Percentiles rank a stretch among this genome's conserved stretches.
Conservation (phyloP, 2,113 vertebrate species). For the Labrus mixtus region DNA sequence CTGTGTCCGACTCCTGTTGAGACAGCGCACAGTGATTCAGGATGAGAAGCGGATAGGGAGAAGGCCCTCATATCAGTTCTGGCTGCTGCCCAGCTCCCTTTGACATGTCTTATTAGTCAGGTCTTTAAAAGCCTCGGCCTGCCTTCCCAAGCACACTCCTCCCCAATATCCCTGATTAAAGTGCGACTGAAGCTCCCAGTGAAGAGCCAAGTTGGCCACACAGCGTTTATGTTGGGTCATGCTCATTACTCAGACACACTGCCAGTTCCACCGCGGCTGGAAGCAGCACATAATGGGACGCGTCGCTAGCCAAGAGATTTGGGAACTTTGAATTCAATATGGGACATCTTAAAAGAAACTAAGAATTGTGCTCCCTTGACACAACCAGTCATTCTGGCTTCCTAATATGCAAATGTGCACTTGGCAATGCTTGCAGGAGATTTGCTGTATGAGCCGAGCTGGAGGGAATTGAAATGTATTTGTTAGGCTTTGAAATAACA, state of each 20-base stretch:
- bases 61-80: conserved; percentile 61
- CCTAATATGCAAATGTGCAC: conserved; percentile 52
- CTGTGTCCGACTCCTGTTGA: conserved; percentile 50
- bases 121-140: conserved; percentile 77
- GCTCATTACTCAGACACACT: conserved; percentile 77
- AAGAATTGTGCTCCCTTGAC: conserved; percentile 69
- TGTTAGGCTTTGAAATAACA: conserved; percentile 57
- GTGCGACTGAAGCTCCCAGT: conserved; percentile 67
- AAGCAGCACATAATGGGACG: conserved; percentile 53
- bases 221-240: conserved; percentile 75
- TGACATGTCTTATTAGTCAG: conserved; percentile 80
- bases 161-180: conserved; percentile 82
- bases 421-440: conserved; percentile 37
- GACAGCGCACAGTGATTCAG: conserved; percentile 19
- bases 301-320: conserved; percentile 53
- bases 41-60: conserved; percentile 49
- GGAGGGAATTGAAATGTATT: conserved; percentile 49
- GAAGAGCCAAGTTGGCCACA: conserved; percentile 75
- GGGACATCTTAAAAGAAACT: conserved; percentile 54
- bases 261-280: conserved; percentile 41
- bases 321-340: conserved; percentile 60
- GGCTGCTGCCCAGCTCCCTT: conserved; percentile 65
- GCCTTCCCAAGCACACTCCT: conserved; percentile 67
- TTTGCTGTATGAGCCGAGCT: conserved; percentile 48
- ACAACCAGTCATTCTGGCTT: conserved; percentile 39